These are phyloP conservation scores for Neomicropteryx cornuta DNA, from an alignment of 1,140 invertebrate genomes.

Conservation along the genomic window DNA sequence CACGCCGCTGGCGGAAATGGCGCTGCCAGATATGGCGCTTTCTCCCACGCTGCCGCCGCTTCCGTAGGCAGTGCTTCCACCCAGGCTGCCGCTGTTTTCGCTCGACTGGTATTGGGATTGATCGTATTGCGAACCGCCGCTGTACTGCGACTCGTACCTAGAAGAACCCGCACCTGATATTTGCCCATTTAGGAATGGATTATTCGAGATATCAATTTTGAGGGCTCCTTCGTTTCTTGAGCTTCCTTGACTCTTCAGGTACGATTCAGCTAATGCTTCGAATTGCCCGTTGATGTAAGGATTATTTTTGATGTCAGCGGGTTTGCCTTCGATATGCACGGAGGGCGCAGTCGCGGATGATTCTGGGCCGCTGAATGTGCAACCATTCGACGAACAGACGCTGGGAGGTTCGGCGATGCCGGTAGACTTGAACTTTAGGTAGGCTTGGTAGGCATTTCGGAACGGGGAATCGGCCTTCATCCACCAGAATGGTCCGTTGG, in stretches of 20 bases:
- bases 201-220: constrained; percentile 21
- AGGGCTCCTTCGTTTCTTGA: not conserved
- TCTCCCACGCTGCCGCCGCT: not conserved
- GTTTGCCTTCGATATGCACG: not conserved
- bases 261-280: too few species aligned
- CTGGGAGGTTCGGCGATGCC: constrained; percentile 7
- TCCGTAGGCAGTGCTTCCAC: not conserved
- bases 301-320: too few species aligned
- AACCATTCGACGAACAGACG: constrained; percentile 6
- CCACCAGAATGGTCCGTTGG: constrained; percentile 40
- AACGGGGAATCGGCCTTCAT: constrained; percentile 39
- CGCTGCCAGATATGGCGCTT: constrained; percentile 3
- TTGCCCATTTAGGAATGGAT: constrained; percentile 21
- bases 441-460: constrained; percentile 22
- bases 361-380: constrained; percentile 5
- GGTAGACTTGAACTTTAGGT: constrained; percentile 18
- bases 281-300: too few species aligned
- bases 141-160: not conserved
- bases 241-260: too few species aligned
- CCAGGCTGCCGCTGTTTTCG: too few species aligned
- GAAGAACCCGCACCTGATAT: not conserved
- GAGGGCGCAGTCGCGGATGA: constrained; percentile 4
- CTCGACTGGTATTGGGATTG: too few species aligned
- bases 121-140: too few species aligned
- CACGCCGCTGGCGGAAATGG: constrained; percentile 1